phyloP scores from a whole-genome alignment of 2,797 vertebrate species.

The Eutrigla gurnardus region DNA sequence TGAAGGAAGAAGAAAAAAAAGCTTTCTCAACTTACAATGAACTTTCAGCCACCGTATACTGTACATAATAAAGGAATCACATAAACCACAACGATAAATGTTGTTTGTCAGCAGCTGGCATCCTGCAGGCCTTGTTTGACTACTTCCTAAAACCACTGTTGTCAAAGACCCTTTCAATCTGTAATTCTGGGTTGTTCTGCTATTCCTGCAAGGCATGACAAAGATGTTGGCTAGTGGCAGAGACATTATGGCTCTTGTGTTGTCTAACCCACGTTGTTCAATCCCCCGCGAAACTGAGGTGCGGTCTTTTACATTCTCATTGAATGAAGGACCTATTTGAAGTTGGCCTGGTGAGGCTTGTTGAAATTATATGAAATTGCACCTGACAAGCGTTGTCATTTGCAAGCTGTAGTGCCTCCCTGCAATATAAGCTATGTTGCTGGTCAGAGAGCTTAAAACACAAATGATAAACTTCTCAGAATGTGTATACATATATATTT shows the following conservation, averaged over 20 bases:
- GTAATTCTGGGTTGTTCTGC: not conserved
- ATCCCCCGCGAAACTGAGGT: not conserved
- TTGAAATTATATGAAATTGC: too few species aligned
- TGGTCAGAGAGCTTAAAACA: not conserved
- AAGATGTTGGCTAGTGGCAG: not conserved
- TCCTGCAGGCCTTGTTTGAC: slow-evolving; percentile 3
- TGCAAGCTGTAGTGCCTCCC: too few species aligned
- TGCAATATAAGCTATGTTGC: not conserved
- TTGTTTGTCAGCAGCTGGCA: slow-evolving; percentile 3
- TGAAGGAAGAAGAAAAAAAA: slow-evolving; percentile 4
- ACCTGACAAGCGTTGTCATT: too few species aligned
- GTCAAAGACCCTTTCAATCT: not conserved
- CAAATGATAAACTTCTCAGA: not conserved
- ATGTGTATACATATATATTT: too few species aligned
- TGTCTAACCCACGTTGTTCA: too few species aligned
- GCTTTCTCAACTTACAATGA: not conserved
- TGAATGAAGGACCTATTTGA: not conserved
- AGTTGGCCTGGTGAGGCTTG: not conserved
- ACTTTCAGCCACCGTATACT: not conserved
- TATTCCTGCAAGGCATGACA: not conserved
- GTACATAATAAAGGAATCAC: slow-evolving; percentile 1
- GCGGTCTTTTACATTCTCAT: not conserved
- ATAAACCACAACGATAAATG: not conserved
- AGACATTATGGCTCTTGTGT: too few species aligned
- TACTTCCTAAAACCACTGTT: not conserved